These are phyloP conservation scores for Mormyrus hasselquistii DNA, from an alignment of 2,797 vertebrate genomes.

Conservation along the genomic window DNA sequence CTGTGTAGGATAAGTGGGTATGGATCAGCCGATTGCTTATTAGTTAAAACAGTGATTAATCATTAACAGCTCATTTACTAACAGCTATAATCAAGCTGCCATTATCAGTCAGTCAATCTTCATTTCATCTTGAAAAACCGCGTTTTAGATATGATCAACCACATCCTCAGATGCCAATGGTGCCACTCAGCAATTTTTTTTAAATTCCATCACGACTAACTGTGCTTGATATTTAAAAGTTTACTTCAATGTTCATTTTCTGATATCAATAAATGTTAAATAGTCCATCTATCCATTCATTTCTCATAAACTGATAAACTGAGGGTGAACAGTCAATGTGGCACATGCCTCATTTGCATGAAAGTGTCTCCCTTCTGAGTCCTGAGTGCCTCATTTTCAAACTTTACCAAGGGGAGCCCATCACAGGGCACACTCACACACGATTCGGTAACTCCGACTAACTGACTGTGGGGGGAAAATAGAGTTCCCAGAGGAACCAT, in stretches of 20 bases:
- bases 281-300: background rate
- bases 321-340: background rate
- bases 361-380: background rate
- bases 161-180: background rate
- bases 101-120: background rate
- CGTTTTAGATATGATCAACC: background rate
- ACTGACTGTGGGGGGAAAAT: background rate
- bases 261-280: background rate
- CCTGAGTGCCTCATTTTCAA: background rate
- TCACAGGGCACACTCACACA: background rate
- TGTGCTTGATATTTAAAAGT: background rate
- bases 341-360: background rate
- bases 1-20: background rate
- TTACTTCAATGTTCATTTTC: background rate
- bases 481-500: background rate
- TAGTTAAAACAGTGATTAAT: background rate
- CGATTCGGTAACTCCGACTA: background rate
- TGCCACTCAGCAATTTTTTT: background rate
- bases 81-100: background rate
- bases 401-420: background rate
- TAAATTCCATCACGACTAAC: background rate
- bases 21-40: background rate
- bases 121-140: background rate
- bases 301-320: background rate
- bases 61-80: background rate